These are phyloP conservation scores for Erpornis zantholeuca DNA, from an alignment of 2,113 vertebrate species.

Conservation along the genomic window DNA sequence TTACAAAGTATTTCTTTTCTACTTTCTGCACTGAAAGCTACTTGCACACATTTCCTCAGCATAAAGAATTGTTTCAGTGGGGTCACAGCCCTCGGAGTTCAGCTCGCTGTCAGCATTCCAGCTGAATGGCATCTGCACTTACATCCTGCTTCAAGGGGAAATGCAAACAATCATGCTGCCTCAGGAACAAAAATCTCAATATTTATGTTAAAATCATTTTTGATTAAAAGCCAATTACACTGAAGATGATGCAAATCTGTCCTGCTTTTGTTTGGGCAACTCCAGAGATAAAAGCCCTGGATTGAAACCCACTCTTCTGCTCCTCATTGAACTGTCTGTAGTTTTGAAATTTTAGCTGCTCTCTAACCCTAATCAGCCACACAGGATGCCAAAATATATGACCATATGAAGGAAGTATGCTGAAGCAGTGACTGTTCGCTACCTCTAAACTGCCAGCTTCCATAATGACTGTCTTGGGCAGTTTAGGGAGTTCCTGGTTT, in stretches of 20 bases:
- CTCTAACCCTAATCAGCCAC: neutral
- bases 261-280: slow-evolving; percentile 28
- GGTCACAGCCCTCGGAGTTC: slow-evolving; percentile 32
- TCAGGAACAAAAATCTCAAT: slow-evolving; percentile 59
- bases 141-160: slow-evolving; percentile 61
- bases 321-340: neutral
- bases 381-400: neutral
- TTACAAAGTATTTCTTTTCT: neutral
- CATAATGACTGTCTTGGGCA: neutral
- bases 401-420: neutral
- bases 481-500: neutral
- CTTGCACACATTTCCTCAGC: slow-evolving; percentile 37
- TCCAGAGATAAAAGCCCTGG: slow-evolving; percentile 28
- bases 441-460: neutral
- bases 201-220: slow-evolving; percentile 69
- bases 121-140: slow-evolving; percentile 59
- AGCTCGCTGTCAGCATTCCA: slow-evolving; percentile 48
- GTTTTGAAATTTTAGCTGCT: slow-evolving; percentile 6
- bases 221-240: slow-evolving; percentile 54
- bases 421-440: neutral
- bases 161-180: slow-evolving; percentile 42
- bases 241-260: slow-evolving; percentile 62
- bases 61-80: slow-evolving; percentile 57
- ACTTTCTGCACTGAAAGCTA: slow-evolving; percentile 25
- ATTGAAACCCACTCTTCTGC: neutral